Percentiles rank a stretch among this genome's conserved stretches.
Evolutionary conservation across 2,888 invertebrate species (phyloP).

Genomic region (Ectemnius cavifrons): DNA sequence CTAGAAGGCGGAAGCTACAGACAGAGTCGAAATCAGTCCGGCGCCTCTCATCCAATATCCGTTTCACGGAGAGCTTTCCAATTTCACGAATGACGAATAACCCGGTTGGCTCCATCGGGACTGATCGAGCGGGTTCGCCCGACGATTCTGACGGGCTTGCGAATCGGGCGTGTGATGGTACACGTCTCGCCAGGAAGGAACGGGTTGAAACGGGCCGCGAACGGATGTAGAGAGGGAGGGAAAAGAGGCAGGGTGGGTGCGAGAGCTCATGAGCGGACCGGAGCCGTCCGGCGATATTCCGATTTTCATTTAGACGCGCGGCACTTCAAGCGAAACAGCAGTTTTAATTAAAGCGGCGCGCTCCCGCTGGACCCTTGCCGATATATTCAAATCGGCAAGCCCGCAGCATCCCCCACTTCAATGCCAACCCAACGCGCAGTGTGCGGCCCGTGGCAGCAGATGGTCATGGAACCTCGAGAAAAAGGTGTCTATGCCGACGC

Average conservation of each 20-base stretch:
- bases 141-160: constrained; percentile 37
- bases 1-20: no score
- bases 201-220: constrained; percentile 2
- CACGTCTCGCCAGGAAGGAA: constrained; percentile 4
- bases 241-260: not conserved
- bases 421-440: constrained; percentile 11
- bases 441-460: constrained; percentile 64
- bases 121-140: constrained; percentile 28
- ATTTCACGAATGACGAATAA: constrained; percentile 64
- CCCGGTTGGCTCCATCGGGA: constrained; percentile 53
- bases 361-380: constrained; percentile 46
- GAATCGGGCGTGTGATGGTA: not conserved
- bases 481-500: constrained; percentile 64
- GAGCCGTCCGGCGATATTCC: constrained; percentile 65
- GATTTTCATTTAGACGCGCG: constrained; percentile 72
- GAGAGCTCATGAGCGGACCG: constrained; percentile 9
- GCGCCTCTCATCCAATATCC: constrained; percentile 58
- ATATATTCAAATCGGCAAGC: constrained; percentile 73
- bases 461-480: constrained; percentile 71
- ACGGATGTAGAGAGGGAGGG: constrained; percentile 19
- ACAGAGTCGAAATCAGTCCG: constrained; percentile 6
- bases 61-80: constrained; percentile 59
- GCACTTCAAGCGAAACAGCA: constrained; percentile 68
- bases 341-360: constrained; percentile 72
- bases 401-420: constrained; percentile 49